phyloP scores from a whole-genome alignment of 2,888 invertebrate genomes.

The Furcula furcula region DNA sequence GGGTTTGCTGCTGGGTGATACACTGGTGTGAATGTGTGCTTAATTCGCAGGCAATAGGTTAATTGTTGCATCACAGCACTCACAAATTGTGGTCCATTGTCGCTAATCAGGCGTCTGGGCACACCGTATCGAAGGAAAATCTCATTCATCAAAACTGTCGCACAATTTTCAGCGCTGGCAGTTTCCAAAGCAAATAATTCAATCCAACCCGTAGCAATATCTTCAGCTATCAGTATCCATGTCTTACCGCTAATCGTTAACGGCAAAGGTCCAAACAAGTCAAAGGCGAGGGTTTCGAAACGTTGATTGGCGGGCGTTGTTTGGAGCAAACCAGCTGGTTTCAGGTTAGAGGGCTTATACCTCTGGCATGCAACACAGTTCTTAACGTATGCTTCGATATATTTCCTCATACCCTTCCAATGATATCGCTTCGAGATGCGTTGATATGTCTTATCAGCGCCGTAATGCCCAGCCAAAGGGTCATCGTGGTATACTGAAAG shows the following conservation, averaged over 20 bases:
- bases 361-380: too few relatives aligned
- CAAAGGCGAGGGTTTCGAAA: too few relatives aligned
- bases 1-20: slow-evolving; percentile 36
- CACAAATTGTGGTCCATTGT: slow-evolving; percentile 27
- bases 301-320: too few relatives aligned
- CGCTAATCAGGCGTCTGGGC: slow-evolving; percentile 18
- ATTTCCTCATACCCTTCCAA: not conserved
- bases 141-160: slow-evolving; percentile 15
- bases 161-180: slow-evolving; percentile 13
- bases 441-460: not conserved
- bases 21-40: slow-evolving; percentile 29
- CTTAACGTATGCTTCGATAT: too few relatives aligned
- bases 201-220: slow-evolving; percentile 20
- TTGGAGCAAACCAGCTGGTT: too few relatives aligned
- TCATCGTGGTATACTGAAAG: not conserved
- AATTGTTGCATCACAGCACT: slow-evolving; percentile 30
- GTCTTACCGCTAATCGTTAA: slow-evolving; percentile 7
- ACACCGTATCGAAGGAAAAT: slow-evolving; percentile 26
- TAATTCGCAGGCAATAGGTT: slow-evolving; percentile 14
- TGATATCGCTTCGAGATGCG: not conserved
- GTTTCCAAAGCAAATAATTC: slow-evolving; percentile 15
- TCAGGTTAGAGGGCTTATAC: too few relatives aligned
- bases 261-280: slow-evolving; percentile 1
- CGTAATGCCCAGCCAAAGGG: not conserved
- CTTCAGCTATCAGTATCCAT: slow-evolving; percentile 19